Base-by-base conservation (phyloP, 2,888 invertebrate genomes). In the Cancer borealis region DNA sequence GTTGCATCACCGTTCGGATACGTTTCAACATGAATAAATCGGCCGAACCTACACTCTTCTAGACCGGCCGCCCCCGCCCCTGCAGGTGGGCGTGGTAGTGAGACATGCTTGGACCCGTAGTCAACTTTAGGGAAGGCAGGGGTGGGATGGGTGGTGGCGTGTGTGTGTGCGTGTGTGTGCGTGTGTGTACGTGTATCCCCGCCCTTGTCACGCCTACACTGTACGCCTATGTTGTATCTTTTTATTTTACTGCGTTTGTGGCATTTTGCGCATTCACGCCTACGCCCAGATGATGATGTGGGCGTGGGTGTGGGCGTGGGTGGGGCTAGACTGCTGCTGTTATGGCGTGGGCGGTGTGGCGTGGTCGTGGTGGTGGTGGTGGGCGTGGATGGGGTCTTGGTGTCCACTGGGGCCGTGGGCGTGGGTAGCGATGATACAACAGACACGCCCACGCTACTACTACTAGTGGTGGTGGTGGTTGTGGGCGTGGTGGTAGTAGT, bases 1-100 rank as follows among this genome's bases (percentile, higher is more conserved):
- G 98, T 97, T 0, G 99, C 99, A 54, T 99, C 99, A 21, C 99
- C 99, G 97, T 99, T 99, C 0, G 99, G 98, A 96, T 99, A 98
- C 0, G 98, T 98, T 96, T 99, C 99, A 95, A 99, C 97, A 95
- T 98, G 98, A 97, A 99, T 98, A 96, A 98, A 97, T 96, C 98
- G 97, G 96, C 97, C 97, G 96, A 97, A 98, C 96, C 97, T 98
- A 93, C 95, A 95, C 46, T 95, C 95, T 45, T 96, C 95, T 91
- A 95, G 93, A 21, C 94, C 92, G 26, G 93, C 92, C 54, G 93
- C 92, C 26, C 94, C 91, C 54, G 21, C 8, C n/a, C 84, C 39
- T 39, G 92, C 46, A 14, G 93, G 92, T 3, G 96, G 95, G 46
- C 95, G 94, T n/a, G 96, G 95, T n/a, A 95, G 90, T n/a, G 95